A percentile compares a stretch with the other conserved stretches of the same genome.
Conservation (phyloP, 2,888 invertebrate genomes). For the Pristionchus arcanus region DNA sequence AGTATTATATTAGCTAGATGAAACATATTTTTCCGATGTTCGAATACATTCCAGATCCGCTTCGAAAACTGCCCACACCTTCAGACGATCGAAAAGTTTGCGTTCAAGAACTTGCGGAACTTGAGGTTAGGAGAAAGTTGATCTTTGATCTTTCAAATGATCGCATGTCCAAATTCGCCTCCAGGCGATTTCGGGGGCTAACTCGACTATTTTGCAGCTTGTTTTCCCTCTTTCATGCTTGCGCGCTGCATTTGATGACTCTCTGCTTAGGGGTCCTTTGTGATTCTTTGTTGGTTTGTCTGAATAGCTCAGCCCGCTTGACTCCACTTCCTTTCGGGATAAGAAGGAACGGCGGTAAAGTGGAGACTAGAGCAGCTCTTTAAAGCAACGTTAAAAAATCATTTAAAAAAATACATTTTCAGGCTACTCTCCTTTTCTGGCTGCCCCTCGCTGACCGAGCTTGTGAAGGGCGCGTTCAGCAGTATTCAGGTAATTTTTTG, state of each 20-base stretch:
- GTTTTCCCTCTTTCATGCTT: slow-evolving; percentile 27
- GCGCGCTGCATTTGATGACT: slow-evolving; percentile 34
- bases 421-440: slow-evolving; percentile 54
- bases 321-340: not conserved
- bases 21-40: not conserved
- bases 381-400: not conserved
- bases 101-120: slow-evolving; percentile 50
- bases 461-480: slow-evolving; percentile 54
- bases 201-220: not conserved
- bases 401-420: not conserved
- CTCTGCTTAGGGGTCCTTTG: not conserved
- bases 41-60: slow-evolving; percentile 25
- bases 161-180: not conserved
- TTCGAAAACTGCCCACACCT: slow-evolving; percentile 44
- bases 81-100: slow-evolving; percentile 56
- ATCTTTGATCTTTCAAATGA: not conserved
- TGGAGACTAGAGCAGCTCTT: not conserved
- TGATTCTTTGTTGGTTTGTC: not conserved
- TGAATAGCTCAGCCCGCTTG: not conserved
- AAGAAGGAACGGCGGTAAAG: not conserved
- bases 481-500: slow-evolving; percentile 20
- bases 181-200: not conserved
- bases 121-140: slow-evolving; percentile 11
- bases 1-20: not conserved
- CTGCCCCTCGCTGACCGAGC: slow-evolving; percentile 49